Evolutionary conservation across 2,888 invertebrate genomes (phyloP).

Genomic region (Noctua fimbriata): DNA sequence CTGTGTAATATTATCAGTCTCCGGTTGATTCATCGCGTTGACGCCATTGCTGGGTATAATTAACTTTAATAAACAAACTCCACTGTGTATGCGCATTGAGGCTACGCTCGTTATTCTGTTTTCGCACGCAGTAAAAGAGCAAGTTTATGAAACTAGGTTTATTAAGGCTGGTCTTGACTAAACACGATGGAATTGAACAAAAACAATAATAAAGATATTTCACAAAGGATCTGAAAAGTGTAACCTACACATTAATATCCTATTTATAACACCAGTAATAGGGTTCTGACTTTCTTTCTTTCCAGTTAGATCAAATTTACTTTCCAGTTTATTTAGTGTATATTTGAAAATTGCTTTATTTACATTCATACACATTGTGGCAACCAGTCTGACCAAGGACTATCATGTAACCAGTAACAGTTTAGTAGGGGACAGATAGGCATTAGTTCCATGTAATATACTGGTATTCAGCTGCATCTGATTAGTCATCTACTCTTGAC

Average conservation of each 20-base stretch:
- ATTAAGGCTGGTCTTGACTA: constrained; percentile 1
- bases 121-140: constrained; percentile 26
- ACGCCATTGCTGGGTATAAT: constrained; percentile 73
- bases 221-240: not conserved
- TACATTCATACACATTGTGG: not conserved
- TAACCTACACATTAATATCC: not conserved
- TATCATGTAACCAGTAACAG: not conserved
- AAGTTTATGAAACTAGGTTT: constrained; percentile 39
- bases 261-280: not conserved
- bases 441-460: not conserved
- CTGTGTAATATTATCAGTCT: constrained; percentile 48
- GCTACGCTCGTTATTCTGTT: constrained; percentile 36
- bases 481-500: not conserved
- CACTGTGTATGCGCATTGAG: constrained; percentile 30
- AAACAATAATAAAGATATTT: not conserved
- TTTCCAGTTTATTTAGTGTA: not conserved
- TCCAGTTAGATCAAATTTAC: too few species aligned
- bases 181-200: not conserved
- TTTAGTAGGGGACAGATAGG: not conserved
- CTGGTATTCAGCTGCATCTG: not conserved
- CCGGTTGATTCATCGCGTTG: constrained; percentile 73
- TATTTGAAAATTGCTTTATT: not conserved
- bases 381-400: not conserved
- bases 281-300: not conserved
- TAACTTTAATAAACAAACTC: constrained; percentile 70